Conservation (phyloP, 2,113 vertebrate species). For the Manacus vitellinus region DNA sequence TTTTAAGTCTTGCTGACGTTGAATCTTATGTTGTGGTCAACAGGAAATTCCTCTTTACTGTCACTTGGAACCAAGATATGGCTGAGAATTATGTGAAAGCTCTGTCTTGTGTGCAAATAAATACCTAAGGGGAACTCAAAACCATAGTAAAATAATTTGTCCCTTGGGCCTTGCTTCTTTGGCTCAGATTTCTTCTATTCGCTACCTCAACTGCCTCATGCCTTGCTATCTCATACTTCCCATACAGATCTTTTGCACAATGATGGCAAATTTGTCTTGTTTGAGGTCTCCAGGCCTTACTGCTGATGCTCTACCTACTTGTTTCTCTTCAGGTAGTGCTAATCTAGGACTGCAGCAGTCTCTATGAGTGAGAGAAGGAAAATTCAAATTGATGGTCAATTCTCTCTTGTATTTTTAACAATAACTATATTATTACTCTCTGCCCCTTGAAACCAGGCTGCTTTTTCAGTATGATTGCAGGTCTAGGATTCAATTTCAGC, state of each 20-base stretch:
- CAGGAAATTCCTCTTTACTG: neutral
- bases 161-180: neutral
- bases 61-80: neutral
- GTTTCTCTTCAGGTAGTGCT: conserved; percentile 6
- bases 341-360: neutral
- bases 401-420: neutral
- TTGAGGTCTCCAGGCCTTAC: neutral
- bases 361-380: neutral
- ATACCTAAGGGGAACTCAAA: neutral
- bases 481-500: neutral
- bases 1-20: neutral
- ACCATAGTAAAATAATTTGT: neutral
- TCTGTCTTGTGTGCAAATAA: neutral
- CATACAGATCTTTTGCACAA: neutral
- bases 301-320: neutral
- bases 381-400: neutral
- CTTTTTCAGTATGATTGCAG: neutral
- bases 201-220: neutral
- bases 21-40: neutral
- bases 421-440: neutral
- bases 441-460: neutral
- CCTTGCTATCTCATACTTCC: neutral
- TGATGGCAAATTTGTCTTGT: neutral
- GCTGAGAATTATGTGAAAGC: neutral
- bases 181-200: neutral